Conservation (phyloP, 2,888 invertebrate genomes). For the Himalopsyche japonica region DNA sequence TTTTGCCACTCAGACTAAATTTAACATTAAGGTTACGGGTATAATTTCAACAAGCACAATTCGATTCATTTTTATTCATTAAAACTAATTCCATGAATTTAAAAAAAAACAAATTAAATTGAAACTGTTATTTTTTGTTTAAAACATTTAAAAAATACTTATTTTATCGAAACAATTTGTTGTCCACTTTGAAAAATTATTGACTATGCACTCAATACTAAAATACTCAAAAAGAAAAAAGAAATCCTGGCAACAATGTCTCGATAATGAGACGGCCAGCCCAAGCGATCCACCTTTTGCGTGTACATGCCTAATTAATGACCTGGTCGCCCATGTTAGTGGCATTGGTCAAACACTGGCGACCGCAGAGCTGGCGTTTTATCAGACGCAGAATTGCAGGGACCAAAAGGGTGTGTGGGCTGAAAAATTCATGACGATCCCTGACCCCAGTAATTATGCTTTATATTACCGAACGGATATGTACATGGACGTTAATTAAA, state of each 20-base stretch:
- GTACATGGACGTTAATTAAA: background rate
- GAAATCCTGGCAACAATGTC: background rate
- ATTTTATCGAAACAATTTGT: no score
- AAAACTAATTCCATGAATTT: no score
- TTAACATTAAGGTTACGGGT: no score
- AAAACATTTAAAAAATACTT: no score
- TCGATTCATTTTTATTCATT: no score
- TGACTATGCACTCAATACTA: no score
- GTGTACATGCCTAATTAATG: background rate
- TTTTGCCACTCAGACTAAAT: no score
- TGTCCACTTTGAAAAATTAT: no score
- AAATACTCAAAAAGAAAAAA: background rate
- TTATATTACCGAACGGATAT: background rate
- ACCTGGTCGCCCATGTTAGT: background rate
- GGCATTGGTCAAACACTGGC: background rate
- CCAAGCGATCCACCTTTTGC: background rate
- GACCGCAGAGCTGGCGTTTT: background rate
- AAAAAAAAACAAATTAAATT: no score
- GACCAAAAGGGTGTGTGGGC: background rate
- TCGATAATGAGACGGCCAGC: background rate
- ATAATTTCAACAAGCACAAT: no score
- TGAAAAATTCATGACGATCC: background rate
- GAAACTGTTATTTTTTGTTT: no score
- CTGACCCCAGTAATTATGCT: background rate
- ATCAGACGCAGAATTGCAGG: background rate